Evolutionary conservation across 2,888 invertebrate species (phyloP).

Genomic region (Sinotaia quadrata): DNA sequence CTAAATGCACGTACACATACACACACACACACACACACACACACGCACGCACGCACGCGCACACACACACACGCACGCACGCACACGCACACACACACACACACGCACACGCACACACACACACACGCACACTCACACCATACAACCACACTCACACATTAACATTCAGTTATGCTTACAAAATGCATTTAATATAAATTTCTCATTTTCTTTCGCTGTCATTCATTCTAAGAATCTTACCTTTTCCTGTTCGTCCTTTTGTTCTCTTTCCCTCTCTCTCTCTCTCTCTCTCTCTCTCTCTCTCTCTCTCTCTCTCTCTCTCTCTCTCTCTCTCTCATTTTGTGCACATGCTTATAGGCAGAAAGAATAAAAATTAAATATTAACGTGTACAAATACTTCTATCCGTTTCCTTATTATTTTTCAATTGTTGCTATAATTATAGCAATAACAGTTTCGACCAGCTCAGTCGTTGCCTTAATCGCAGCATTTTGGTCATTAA

Average conservation of each 20-base stretch:
- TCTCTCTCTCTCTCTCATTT: too few relatives aligned
- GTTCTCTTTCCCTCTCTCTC: neutral
- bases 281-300: neutral
- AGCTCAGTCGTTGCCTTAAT: too few relatives aligned
- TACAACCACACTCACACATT: neutral
- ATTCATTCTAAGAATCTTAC: neutral
- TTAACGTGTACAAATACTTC: too few relatives aligned
- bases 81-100: neutral
- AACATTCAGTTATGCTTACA: neutral
- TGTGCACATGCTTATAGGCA: too few relatives aligned
- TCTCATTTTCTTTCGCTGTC: neutral
- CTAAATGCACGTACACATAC: neutral
- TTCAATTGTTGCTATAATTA: too few relatives aligned
- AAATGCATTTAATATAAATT: neutral
- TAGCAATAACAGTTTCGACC: too few relatives aligned
- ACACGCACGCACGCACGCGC: neutral
- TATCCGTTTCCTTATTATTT: too few relatives aligned
- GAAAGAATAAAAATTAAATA: too few relatives aligned
- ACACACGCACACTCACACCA: neutral
- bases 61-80: neutral
- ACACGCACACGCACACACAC: neutral
- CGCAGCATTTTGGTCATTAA: too few relatives aligned
- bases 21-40: neutral
- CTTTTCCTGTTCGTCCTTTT: neutral
- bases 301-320: neutral